phyloP scores from a whole-genome alignment of 2,797 vertebrate species.

The Gallinago solitaria region DNA sequence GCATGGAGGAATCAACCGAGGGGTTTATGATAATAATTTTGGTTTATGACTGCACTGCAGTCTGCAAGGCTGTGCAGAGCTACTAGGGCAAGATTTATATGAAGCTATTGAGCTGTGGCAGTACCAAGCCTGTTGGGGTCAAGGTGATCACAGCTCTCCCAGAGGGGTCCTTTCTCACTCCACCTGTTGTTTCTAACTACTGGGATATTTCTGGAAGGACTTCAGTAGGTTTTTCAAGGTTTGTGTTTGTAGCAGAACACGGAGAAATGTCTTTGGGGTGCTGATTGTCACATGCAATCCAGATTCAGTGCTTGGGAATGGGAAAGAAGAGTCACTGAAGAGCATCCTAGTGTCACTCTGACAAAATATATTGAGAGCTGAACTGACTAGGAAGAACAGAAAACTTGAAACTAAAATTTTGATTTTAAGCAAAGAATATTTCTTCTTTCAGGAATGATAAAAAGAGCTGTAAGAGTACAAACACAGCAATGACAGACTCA shows the following conservation, averaged over 20 bases:
- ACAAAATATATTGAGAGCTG: neutral
- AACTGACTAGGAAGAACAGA: neutral
- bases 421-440: neutral
- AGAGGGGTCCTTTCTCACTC: neutral
- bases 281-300: neutral
- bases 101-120: neutral
- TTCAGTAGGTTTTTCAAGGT: neutral
- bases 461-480: neutral
- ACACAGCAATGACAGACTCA: neutral
- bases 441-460: neutral
- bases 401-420: neutral
- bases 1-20: neutral
- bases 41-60: neutral
- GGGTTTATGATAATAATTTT: slow-evolving; percentile 5
- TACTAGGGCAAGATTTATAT: neutral
- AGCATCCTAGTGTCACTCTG: neutral
- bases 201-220: neutral
- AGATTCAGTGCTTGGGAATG: neutral
- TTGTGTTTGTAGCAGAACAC: neutral
- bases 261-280: neutral
- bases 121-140: neutral
- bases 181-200: accelerated
- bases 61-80: neutral
- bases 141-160: neutral
- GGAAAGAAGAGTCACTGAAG: accelerated